phyloP scores from a whole-genome alignment of 2,797 vertebrate genomes.

The Phataginus tetradactyla region DNA sequence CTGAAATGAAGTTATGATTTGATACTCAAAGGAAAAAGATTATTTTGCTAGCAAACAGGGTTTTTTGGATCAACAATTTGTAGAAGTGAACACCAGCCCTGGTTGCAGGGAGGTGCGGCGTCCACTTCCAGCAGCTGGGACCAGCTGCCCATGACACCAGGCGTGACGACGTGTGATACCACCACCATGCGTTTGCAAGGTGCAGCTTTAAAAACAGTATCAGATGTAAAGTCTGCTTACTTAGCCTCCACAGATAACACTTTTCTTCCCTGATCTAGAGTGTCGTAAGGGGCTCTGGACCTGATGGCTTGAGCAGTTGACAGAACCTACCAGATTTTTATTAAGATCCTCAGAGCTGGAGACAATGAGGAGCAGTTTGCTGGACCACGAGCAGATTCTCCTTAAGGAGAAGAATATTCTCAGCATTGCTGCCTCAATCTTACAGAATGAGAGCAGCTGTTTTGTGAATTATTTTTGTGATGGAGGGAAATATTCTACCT shows the following conservation, averaged over 20 bases:
- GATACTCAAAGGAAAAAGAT: conserved; percentile 49
- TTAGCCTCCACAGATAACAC: not conserved
- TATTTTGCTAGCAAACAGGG: conserved; percentile 50
- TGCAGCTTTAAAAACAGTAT: conserved; percentile 38
- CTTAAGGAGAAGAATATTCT: conserved; percentile 58
- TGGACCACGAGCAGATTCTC: conserved; percentile 45
- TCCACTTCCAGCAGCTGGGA: conserved; percentile 32
- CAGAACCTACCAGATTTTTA: conserved; percentile 64
- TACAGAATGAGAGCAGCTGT: conserved; percentile 62
- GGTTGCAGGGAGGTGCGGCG: conserved; percentile 40
- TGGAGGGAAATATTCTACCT: conserved; percentile 21
- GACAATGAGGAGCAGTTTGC: conserved; percentile 51
- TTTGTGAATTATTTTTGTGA: conserved; percentile 57
- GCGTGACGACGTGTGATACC: not conserved
- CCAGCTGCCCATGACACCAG: not conserved
- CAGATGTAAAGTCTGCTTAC: not conserved
- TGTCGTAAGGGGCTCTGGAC: conserved; percentile 10
- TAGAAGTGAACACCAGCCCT: conserved; percentile 30
- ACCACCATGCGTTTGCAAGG: conserved; percentile 46
- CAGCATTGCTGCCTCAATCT: not conserved
- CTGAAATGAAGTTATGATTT: conserved; percentile 59
- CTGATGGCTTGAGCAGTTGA: conserved; percentile 41
- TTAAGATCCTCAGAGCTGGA: conserved; percentile 59
- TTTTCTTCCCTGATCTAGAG: not conserved
- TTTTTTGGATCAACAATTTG: conserved; percentile 48